A percentile compares a stretch with the other conserved stretches of the same genome.
phyloP scores from a whole-genome alignment of 2,797 vertebrate species.

The Anomalospiza imberbis region DNA sequence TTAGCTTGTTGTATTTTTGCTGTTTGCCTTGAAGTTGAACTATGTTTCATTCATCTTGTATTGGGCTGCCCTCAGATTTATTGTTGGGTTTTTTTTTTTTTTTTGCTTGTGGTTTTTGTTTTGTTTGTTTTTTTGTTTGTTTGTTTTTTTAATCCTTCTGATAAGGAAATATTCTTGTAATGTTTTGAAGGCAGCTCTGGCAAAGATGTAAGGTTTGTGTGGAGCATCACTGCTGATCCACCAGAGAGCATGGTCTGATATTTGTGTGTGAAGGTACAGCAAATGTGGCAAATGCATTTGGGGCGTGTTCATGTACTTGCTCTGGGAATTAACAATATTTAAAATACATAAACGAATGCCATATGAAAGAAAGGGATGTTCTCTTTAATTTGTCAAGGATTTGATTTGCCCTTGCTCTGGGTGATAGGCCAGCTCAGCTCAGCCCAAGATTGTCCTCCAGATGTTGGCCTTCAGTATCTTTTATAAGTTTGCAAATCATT shows the following conservation, averaged over 20 bases:
- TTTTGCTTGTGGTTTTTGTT: neutral
- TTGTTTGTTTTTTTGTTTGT: neutral
- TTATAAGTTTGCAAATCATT: neutral
- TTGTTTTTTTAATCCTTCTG: neutral
- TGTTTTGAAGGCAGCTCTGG: neutral
- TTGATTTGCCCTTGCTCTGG: neutral
- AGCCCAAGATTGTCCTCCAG: constrained; percentile 8
- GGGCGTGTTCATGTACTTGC: neutral
- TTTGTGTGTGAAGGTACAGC: accelerated
- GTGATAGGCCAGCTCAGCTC: neutral
- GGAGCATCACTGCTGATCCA: neutral
- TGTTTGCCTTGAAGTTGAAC: neutral
- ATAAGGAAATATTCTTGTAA: neutral
- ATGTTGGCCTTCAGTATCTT: constrained; percentile 11
- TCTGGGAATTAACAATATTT: neutral
- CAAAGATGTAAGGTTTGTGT: neutral
- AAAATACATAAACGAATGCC: neutral
- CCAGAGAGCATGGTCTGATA: neutral
- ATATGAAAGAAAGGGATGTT: neutral
- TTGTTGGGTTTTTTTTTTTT: accelerated
- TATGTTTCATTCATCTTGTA: neutral
- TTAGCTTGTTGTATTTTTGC: neutral
- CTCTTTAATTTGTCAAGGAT: neutral
- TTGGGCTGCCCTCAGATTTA: neutral
- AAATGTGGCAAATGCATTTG: neutral